Conservation (phyloP, 2,888 invertebrate species). For the Stenchaetothrips biformis region DNA sequence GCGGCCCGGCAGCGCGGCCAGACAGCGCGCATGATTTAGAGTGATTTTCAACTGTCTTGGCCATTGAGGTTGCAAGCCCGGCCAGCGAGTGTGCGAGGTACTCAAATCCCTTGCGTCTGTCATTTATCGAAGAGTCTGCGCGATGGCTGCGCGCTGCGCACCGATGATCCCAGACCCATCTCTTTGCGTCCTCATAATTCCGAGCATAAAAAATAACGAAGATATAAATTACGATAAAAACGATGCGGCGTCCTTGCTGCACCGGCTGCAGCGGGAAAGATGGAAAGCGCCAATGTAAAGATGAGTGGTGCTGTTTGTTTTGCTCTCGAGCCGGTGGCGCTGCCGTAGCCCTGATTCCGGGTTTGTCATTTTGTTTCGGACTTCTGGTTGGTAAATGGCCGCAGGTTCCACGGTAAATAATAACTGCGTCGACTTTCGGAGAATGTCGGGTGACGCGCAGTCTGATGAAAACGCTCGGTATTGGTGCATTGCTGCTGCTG, state of each 20-base stretch:
- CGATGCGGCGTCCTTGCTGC: not conserved
- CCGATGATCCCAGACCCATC: not conserved
- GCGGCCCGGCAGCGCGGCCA: too few species aligned
- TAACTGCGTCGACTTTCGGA: too few species aligned
- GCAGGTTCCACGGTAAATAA: not conserved
- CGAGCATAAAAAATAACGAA: slow-evolving; percentile 18
- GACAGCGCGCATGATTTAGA: too few species aligned
- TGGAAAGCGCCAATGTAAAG: slow-evolving; percentile 10
- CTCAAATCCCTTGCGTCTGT: not conserved
- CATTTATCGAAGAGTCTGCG: not conserved
- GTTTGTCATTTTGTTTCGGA: too few species aligned
- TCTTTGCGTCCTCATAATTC: slow-evolving; percentile 10
- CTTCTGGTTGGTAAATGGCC: not conserved
- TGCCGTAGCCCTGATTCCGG: too few species aligned
- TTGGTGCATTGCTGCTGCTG: too few species aligned
- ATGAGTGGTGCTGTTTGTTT: slow-evolving; percentile 16
- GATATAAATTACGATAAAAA: slow-evolving; percentile 25
- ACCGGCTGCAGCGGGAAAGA: not conserved
- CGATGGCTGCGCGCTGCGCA: not conserved
- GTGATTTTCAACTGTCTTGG: too few species aligned
- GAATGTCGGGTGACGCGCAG: too few species aligned
- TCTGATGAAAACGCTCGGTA: too few species aligned
- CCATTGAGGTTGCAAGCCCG: not conserved
- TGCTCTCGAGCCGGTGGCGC: not conserved
- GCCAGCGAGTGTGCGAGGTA: not conserved